phyloP scores from a whole-genome alignment of 2,113 vertebrate genomes.

The Syrmaticus mikado region DNA sequence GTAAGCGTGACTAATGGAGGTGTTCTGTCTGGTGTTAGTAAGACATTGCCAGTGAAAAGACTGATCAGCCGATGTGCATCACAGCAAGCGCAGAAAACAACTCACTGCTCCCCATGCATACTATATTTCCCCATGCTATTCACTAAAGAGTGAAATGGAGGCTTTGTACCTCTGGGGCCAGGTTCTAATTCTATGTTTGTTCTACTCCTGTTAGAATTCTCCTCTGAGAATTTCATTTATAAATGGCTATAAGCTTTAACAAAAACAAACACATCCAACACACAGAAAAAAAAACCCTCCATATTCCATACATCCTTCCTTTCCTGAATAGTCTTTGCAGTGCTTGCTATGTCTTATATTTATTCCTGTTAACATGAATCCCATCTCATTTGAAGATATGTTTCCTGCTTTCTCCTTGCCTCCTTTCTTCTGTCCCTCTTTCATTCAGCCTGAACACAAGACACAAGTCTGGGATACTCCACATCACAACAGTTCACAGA shows the following conservation, averaged over 20 bases:
- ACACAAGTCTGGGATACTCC: background rate
- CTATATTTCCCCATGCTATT: background rate
- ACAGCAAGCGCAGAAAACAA: background rate
- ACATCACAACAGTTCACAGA: background rate
- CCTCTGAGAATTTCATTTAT: constrained; percentile 32
- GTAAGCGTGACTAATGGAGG: background rate
- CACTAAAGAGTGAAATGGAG: background rate
- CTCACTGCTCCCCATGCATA: background rate
- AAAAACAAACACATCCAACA: constrained; percentile 20
- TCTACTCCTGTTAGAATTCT: constrained; percentile 16
- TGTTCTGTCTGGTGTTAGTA: background rate
- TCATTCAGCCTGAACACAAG: background rate
- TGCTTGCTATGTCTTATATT: background rate
- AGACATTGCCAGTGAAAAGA: background rate
- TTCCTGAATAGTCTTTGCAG: background rate
- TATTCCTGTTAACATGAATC: background rate
- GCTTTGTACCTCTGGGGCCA: background rate
- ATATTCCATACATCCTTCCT: background rate
- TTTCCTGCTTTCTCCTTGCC: background rate
- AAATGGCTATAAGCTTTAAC: constrained; percentile 23
- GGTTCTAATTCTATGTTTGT: constrained; percentile 32
- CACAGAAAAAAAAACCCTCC: background rate
- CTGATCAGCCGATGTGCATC: background rate
- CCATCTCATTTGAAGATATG: background rate
- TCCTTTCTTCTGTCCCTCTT: background rate